Percentiles rank a stretch among this genome's conserved stretches.
phyloP scores from a whole-genome alignment of 2,797 vertebrate species.

The Peromyscus nudipes region DNA sequence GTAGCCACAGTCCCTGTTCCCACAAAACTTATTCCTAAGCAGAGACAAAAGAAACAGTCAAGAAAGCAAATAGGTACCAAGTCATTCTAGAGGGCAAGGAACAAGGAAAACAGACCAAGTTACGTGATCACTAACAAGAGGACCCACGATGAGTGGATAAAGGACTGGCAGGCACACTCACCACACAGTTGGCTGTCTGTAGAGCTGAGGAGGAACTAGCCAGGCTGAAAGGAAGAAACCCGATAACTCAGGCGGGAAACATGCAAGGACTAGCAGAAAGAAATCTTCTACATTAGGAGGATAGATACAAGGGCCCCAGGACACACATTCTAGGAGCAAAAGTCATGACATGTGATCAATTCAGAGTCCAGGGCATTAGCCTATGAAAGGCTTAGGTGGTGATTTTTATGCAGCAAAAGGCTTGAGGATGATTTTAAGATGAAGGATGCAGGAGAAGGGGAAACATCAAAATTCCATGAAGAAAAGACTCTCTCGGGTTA shows the following conservation, averaged over 20 bases:
- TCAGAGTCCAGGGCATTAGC: neutral
- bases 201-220: neutral
- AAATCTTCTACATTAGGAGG: too few species aligned
- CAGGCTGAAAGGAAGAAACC: neutral
- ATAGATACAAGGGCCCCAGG: neutral
- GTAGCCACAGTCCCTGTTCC: neutral
- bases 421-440: neutral
- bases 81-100: neutral
- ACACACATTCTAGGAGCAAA: neutral
- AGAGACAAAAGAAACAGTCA: neutral
- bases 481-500: neutral
- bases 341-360: neutral
- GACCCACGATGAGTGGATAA: too few species aligned
- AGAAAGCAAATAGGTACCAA: neutral
- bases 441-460: neutral
- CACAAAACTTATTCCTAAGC: neutral
- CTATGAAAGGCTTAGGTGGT: neutral
- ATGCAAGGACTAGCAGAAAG: rapidly evolving
- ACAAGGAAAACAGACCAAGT: neutral
- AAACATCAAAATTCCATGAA: neutral
- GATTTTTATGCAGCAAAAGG: neutral
- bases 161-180: neutral
- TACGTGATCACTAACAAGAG: neutral
- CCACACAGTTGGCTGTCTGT: neutral
- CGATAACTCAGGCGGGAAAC: too few species aligned